Percentiles rank a stretch among this genome's conserved stretches.
These are phyloP conservation scores for Ceyx erithaca DNA, from an alignment of 2,797 vertebrate species.

Conservation along the genomic window DNA sequence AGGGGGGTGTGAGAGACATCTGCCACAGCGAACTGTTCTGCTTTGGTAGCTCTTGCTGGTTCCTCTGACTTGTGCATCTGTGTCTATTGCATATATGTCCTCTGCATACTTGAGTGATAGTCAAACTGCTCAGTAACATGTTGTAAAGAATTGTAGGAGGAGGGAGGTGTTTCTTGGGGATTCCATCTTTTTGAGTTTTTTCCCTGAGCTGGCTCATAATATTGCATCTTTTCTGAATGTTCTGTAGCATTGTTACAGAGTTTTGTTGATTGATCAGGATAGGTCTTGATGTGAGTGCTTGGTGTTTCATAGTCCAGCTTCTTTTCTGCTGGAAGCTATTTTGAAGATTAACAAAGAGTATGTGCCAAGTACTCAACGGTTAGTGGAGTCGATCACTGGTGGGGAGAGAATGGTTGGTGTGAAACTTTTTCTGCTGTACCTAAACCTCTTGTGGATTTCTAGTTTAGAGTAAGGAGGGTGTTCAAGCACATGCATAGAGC, in stretches of 20 bases:
- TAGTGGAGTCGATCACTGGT: fast-evolving
- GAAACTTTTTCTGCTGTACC: not conserved
- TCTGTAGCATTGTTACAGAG: not conserved
- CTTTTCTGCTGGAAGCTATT: not conserved
- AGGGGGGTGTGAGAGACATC: not conserved
- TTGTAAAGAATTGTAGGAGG: not conserved
- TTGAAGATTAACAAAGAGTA: not conserved
- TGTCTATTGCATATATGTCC: not conserved
- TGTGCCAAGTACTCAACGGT: not conserved
- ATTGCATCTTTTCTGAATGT: not conserved
- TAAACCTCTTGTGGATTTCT: not conserved
- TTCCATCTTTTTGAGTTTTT: not conserved
- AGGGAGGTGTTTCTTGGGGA: not conserved
- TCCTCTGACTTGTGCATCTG: not conserved
- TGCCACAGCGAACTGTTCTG: not conserved
- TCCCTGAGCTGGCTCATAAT: not conserved
- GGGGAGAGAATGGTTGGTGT: not conserved
- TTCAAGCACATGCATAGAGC: not conserved
- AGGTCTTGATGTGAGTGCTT: not conserved
- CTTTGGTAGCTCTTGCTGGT: not conserved
- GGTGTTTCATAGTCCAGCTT: not conserved
- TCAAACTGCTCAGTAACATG: not conserved
- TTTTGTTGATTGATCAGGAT: not conserved
- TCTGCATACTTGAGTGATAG: not conserved
- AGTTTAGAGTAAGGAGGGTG: not conserved